Evolutionary conservation across 2,888 invertebrate species (phyloP), one percentile per base, ranked within the genome.

Genomic region (Apeira syringaria): DNA sequence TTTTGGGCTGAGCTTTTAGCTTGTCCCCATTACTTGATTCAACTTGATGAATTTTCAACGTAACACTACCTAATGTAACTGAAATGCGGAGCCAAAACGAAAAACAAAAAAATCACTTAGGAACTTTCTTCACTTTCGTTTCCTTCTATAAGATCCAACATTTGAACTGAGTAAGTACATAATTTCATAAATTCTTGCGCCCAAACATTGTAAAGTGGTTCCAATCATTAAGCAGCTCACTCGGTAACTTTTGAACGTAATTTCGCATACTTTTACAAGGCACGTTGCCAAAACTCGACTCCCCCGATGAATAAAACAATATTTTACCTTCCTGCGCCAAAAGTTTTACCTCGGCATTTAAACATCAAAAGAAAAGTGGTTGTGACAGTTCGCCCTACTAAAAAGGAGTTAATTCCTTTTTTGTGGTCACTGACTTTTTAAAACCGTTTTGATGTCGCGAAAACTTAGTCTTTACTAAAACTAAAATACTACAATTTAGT

Each of bases 231-330:
- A 8, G 20, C 34, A 39, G 27, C 33, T 39, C 13, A 20, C 22
- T 37, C n/a, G 9, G 12, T 38, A 44, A 33, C 37, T 43, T 17
- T 15, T 8, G 11, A 34, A 25, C 26, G 17, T 15, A 45, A 38
- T 38, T 43, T 44, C 32, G 44, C 44, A 45, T 45, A 45, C 38
- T 45, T 45, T 36, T 11, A 20, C 24, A 15, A 11, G 43, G 43
- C 32, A 36, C 43, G 31, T 22, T 43, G 17, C 41, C 28, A 8
- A 18, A 43, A 37, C 36, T 42, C 30, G 5, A 15, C 29, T 36
- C 9, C 8, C 2, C 12, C 6, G 1, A 18, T 17, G 25, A 43
- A 43, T 27, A 25, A 43, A 36, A 31, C 42, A 36, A 36, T 43
- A 43, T 43, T 43, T 43, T 31, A 35, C 42, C 10, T 25, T 13